Conservation (phyloP, 1,140 invertebrate species). For the Ditylenchus dipsaci region DNA sequence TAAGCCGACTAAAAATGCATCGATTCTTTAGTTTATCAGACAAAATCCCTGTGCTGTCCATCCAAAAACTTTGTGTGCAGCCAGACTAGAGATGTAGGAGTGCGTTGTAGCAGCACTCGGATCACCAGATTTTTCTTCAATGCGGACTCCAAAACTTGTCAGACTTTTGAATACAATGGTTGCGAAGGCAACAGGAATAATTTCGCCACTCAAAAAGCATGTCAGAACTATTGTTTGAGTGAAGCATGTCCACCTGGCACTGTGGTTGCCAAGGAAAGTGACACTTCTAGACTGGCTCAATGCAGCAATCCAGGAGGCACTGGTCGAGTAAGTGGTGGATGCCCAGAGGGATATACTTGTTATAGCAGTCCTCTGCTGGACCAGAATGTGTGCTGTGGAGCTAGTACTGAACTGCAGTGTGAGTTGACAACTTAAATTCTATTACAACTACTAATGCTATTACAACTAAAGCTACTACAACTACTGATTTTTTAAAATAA, state of each 20-base stretch:
- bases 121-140: slow-evolving; percentile 58
- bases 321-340: slow-evolving; percentile 54
- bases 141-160: slow-evolving; percentile 54
- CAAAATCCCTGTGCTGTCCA: slow-evolving; percentile 54
- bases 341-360: slow-evolving; percentile 56
- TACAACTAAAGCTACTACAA: too few species aligned
- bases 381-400: slow-evolving; percentile 57
- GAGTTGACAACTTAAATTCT: slow-evolving; percentile 3
- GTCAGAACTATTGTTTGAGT: slow-evolving; percentile 56
- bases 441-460: background rate
- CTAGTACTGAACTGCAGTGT: slow-evolving; percentile 53
- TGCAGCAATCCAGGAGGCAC: slow-evolving; percentile 54
- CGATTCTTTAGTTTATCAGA: slow-evolving; percentile 53
- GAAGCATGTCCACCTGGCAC: slow-evolving; percentile 56
- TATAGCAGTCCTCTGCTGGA: slow-evolving; percentile 52
- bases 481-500: slow-evolving; percentile 10
- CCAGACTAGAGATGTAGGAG: slow-evolving; percentile 54
- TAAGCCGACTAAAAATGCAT: slow-evolving; percentile 17
- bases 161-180: slow-evolving; percentile 57
- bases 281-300: slow-evolving; percentile 48
- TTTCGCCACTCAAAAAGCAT: slow-evolving; percentile 55
- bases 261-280: slow-evolving; percentile 53
- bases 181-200: slow-evolving; percentile 53
- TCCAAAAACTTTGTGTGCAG: slow-evolving; percentile 56
- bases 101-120: slow-evolving; percentile 47